Base-by-base conservation (phyloP, 2,113 vertebrate species). In the Monopterus albus region DNA sequence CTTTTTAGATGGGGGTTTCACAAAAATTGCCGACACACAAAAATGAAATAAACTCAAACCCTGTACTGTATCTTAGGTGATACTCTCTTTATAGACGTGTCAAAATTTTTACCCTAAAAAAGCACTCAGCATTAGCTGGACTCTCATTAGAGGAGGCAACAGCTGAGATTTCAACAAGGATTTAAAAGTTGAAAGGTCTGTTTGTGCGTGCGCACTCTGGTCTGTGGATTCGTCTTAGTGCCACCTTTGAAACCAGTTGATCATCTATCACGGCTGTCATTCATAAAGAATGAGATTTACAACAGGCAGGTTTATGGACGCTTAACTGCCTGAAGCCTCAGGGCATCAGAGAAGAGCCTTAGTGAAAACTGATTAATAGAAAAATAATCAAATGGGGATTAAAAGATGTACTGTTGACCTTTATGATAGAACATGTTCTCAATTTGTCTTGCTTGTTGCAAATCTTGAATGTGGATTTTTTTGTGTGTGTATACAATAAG, bases 1-100 rank as follows among this genome's bases (percentile, higher is more conserved):
- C 87, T 89, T 88, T 91, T 87, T 78, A 84, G 79, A 70, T 0
- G 15, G 56, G 60, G 60, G 73, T 82, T 31, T 49, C 0, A 7
- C 11, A 38, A 51, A 69, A 75, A 73, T 21, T 50, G 47, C 78
- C 58, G 73, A 85, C 47, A 35, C 18, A 63, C 17, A 6, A 49
- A 58, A 73, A 63, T 58, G 6, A 77, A 79, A 79, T 36, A 21
- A 73, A 26, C 62, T 55, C n/a, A 33, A 39, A 25, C 45, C 57
- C 40, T n/a, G n/a, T n/a, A n/a, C n/a, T 18, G 45, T 43, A 55
- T 56, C 40, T 57, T 75, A 53, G 72, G 35, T 66, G 72, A 50
- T 40, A 29, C 76, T 46, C 62, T 72, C 66, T 78, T 85, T 88
- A 49, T 71, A 58, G 56, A 3, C 5, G 79, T 67, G 80, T 51